Evolutionary conservation across 2,113 vertebrate species (phyloP).

Genomic region (Eonycteris spelaea): DNA sequence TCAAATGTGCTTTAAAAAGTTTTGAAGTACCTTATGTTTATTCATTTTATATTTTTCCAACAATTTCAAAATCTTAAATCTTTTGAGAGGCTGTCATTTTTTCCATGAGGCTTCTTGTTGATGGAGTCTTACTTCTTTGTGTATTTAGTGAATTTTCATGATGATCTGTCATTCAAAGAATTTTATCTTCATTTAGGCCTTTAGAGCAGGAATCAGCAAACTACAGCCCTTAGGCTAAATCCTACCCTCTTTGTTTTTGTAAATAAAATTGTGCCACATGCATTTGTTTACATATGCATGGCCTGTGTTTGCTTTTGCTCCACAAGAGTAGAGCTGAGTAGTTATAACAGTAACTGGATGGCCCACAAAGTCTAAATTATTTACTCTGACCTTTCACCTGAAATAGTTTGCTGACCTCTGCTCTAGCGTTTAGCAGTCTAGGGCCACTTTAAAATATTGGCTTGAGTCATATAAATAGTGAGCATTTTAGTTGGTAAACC

Average conservation of each 20-base stretch:
- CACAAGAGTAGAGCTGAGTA: neutral
- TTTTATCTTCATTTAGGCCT: neutral
- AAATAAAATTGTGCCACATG: neutral
- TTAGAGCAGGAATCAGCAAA: neutral
- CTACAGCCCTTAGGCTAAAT: neutral
- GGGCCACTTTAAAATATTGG: neutral
- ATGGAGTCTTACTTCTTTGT: neutral
- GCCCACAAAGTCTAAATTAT: neutral
- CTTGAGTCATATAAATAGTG: neutral
- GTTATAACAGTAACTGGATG: neutral
- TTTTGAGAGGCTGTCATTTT: neutral
- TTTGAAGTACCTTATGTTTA: neutral
- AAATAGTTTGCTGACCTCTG: neutral
- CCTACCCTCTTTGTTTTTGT: neutral
- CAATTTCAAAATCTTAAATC: neutral
- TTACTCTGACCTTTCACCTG: neutral
- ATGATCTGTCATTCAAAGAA: neutral
- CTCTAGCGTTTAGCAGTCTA: neutral
- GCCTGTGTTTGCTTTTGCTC: neutral
- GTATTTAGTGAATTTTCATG: neutral
- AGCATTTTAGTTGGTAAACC: neutral
- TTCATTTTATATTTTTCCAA: neutral
- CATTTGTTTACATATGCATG: neutral
- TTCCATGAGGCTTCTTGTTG: neutral
- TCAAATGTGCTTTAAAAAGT: neutral